phyloP scores from a whole-genome alignment of 2,888 invertebrate species.

The Lasioglossum oenotherae region DNA sequence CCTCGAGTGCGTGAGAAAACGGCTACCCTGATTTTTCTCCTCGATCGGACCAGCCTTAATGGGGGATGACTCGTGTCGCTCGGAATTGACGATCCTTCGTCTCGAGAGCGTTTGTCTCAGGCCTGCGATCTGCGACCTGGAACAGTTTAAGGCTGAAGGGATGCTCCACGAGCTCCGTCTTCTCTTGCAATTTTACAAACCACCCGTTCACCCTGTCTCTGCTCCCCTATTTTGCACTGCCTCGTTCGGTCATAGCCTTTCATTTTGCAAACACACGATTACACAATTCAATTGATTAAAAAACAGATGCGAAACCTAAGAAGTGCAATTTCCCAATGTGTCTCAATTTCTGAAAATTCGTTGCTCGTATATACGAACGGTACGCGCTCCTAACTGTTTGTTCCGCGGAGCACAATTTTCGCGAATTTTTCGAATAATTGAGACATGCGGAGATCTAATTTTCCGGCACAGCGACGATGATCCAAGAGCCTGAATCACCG shows the following conservation, averaged over 20 bases:
- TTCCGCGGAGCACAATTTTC: background rate
- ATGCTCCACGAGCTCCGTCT: background rate
- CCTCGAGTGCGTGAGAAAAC: constrained; percentile 55
- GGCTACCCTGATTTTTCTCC: constrained; percentile 7
- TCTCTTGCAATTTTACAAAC: background rate
- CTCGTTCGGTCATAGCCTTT: background rate
- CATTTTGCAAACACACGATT: too few relatives aligned
- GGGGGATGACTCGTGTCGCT: constrained; percentile 9
- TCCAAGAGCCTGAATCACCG: background rate
- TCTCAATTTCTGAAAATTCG: background rate
- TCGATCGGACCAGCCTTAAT: background rate
- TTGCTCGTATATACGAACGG: too few relatives aligned
- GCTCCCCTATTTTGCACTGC: background rate
- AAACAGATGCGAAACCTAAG: too few relatives aligned
- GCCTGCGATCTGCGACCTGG: background rate
- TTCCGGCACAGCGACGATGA: background rate
- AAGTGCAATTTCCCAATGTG: too few relatives aligned
- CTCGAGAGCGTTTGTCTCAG: background rate
- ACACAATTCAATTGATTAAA: too few relatives aligned
- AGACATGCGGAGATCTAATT: background rate
- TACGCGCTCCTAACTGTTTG: too few relatives aligned
- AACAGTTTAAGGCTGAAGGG: background rate
- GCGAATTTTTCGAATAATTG: background rate
- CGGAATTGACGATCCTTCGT: background rate
- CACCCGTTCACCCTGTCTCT: background rate